Evolutionary conservation across 1,140 invertebrate species (phyloP).

Genomic region (Bombyx mori): ASM3026992v2 NC_085133.1:4357001-4357500

Average conservation of each 20-base stretch:
- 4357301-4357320: constrained; percentile 19
- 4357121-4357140: constrained; percentile 64
- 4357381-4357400: constrained; percentile 7
- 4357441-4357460: constrained; percentile 16
- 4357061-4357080: constrained; percentile 45
- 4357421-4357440: constrained; percentile 15
- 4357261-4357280: constrained; percentile 38
- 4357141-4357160: constrained; percentile 46
- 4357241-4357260: constrained; percentile 19
- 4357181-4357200: constrained; percentile 9
- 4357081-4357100: constrained; percentile 62
- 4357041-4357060: constrained; percentile 43
- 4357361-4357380: constrained; percentile 42
- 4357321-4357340: constrained; percentile 2
- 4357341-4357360: constrained; percentile 24
- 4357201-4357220: constrained; percentile 67
- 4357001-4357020: constrained; percentile 64
- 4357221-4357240: constrained; percentile 27
- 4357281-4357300: constrained; percentile 58
- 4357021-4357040: constrained; percentile 58
- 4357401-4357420: constrained; percentile 46
- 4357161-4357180: constrained; percentile 16
- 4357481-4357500: constrained; percentile 35
- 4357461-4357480: constrained; percentile 28
- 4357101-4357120: constrained; percentile 53